Evolutionary conservation across 2,797 vertebrate species (phyloP), one percentile per base, ranked within the genome.

Genomic region (Adelosebastes latens): DNA sequence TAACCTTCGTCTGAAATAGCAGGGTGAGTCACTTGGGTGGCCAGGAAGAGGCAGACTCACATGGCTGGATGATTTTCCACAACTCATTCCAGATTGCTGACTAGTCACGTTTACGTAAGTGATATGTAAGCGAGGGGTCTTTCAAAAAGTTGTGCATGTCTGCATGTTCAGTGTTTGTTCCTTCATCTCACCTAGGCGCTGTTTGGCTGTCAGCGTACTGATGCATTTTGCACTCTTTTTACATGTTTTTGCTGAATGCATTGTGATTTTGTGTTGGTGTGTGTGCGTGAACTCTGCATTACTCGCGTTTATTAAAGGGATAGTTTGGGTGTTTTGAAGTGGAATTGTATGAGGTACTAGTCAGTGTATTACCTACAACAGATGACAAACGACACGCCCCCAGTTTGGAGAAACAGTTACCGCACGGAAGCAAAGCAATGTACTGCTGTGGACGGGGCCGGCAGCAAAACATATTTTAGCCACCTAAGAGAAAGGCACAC

Each of bases 11-110:
- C 87, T 77, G 63, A 93, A 94, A 94, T 90, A 89, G 89, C 85
- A 81, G 65, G 22, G 63, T 93, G 93, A 94, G 84, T 94, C 93
- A 94, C 87, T 85, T 83, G 87, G 88, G 82, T 88, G 87, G 92
- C 87, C 91, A 86, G 77, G 42, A 24, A 62, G 80, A 76, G 71
- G 63, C 72, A 3, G 79, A 79, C 79, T 89, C 79, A 82, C 87
- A 85, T 79, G 80, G 75, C 56, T 42, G 76, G 80, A 78, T 75
- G 75, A 89, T 82, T 93, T 93, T 93, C 90, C 93, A 84, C 79
- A 46, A 84, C 84, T 81, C 81, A 8, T 72, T 88, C 81, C 87
- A 83, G 73, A 75, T 79, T 32, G 83, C 86, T 87, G 82, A 91
- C 81, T 77, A 10, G 75, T 72, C 77, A 65, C 27, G 62, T 78